A percentile compares a stretch with the other conserved stretches of the same genome.
Conservation (phyloP, 2,888 invertebrate genomes). For the Clistopyga incitator region DNA sequence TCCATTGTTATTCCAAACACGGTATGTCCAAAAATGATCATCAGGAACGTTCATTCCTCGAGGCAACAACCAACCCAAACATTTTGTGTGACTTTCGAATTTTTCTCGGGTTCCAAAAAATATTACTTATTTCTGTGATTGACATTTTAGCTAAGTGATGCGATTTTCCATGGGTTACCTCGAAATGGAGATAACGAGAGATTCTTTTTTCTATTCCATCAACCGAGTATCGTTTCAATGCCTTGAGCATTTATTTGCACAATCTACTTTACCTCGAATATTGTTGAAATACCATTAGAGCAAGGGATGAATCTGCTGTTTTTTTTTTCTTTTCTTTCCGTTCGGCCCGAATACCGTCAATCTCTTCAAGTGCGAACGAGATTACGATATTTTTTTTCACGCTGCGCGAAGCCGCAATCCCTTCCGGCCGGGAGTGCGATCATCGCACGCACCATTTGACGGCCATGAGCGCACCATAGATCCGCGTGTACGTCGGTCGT, state of each 20-base stretch:
- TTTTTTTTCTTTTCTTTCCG: conserved; percentile 29
- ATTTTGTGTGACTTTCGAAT: background rate
- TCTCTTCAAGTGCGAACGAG: conserved; percentile 54
- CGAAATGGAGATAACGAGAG: background rate
- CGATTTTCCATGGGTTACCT: background rate
- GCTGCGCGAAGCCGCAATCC: conserved; percentile 38
- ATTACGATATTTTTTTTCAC: conserved; percentile 33
- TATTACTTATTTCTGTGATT: background rate
- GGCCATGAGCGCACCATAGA: conserved; percentile 60
- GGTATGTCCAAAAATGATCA: background rate
- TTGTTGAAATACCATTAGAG: conserved; percentile 24
- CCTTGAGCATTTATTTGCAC: background rate
- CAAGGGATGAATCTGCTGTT: conserved; percentile 21
- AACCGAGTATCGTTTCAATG: background rate
- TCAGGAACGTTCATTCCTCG: background rate
- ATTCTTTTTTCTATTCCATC: background rate
- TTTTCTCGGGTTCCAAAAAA: background rate
- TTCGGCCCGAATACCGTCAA: conserved; percentile 1
- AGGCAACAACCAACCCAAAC: background rate
- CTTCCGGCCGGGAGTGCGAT: conserved; percentile 23
- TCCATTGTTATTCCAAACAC: background rate
- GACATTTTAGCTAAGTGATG: too few species aligned
- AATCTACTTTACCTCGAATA: conserved; percentile 15
- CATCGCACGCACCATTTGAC: conserved; percentile 72
- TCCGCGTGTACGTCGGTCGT: conserved; percentile 68